A percentile compares a stretch with the other conserved stretches of the same genome.
Conservation (phyloP, 2,888 invertebrate species). For the Campopleginae sp. region DNA sequence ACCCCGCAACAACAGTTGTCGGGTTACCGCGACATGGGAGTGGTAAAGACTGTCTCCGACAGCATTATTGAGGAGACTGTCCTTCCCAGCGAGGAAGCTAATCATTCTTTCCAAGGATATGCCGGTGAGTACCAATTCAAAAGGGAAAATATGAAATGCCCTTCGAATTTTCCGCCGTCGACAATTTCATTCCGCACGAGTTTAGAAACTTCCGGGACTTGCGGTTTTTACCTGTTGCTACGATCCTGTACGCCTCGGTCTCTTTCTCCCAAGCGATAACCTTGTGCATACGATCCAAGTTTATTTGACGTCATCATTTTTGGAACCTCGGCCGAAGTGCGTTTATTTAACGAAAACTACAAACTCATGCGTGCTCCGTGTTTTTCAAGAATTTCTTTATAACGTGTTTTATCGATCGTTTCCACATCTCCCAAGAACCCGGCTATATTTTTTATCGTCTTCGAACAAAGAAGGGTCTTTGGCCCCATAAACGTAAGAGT, state of each 20-base stretch:
- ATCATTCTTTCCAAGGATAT: slow-evolving; percentile 79
- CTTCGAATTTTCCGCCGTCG: background rate
- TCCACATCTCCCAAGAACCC: background rate
- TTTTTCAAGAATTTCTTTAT: slow-evolving; percentile 5
- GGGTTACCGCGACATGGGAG: slow-evolving; percentile 78
- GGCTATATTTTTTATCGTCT: background rate
- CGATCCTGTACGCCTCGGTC: background rate
- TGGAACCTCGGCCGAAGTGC: background rate
- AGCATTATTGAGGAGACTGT: slow-evolving; percentile 79
- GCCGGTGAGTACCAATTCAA: slow-evolving; percentile 76
- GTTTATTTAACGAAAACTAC: background rate
- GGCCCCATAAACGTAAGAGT: background rate
- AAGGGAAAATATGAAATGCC: background rate
- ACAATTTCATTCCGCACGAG: too few relatives aligned
- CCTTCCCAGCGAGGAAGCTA: slow-evolving; percentile 81
- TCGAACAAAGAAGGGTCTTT: background rate
- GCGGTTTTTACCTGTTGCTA: slow-evolving; percentile 9
- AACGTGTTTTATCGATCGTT: background rate
- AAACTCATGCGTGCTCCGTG: background rate
- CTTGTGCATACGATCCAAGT: background rate
- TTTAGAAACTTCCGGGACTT: background rate
- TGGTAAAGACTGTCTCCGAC: slow-evolving; percentile 80
- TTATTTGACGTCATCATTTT: background rate
- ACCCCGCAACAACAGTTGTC: slow-evolving; percentile 48
- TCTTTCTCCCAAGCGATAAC: background rate